Percentiles rank a stretch among this genome's conserved stretches.
These are phyloP conservation scores for Trichonephila inaurata DNA, from an alignment of 1,140 invertebrate genomes.

Conservation along the genomic window DNA sequence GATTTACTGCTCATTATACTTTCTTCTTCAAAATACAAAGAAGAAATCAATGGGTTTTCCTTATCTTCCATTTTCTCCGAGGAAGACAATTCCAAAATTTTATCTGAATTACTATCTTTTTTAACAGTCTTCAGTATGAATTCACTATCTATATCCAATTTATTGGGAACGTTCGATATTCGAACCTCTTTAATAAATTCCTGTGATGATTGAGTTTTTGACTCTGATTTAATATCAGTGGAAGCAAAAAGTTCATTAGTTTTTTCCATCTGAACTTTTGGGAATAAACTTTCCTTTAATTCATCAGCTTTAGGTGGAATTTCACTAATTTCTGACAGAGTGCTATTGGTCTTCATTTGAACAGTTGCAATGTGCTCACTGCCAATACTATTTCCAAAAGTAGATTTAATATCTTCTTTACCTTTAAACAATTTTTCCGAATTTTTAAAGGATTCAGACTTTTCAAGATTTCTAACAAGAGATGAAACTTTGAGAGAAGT, in stretches of 20 bases:
- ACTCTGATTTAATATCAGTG: neutral
- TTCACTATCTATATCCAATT: constrained; percentile 61
- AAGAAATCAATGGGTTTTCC: constrained; percentile 35
- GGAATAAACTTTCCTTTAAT: neutral
- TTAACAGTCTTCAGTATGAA: constrained; percentile 50
- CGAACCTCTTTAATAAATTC: constrained; percentile 10
- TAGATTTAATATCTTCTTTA: neutral
- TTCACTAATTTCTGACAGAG: neutral
- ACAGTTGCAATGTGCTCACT: neutral
- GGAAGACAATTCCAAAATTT: constrained; percentile 8
- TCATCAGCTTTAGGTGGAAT: neutral
- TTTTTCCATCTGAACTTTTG: neutral
- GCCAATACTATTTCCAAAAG: neutral
- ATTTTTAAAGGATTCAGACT: constrained; percentile 31
- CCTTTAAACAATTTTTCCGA: neutral
- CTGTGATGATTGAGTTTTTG: neutral
- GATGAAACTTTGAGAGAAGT: constrained; percentile 56
- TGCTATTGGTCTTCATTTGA: neutral
- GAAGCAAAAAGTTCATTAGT: neutral
- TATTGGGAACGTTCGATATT: neutral
- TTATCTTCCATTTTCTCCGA: constrained; percentile 17
- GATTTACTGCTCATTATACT: constrained; percentile 68
- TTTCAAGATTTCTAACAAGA: constrained; percentile 61
- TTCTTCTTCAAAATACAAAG: constrained; percentile 69
- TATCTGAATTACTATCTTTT: neutral